These are phyloP conservation scores for Phyllotis vaccarum DNA, from an alignment of 2,797 vertebrate genomes.

Conservation along the genomic window DNA sequence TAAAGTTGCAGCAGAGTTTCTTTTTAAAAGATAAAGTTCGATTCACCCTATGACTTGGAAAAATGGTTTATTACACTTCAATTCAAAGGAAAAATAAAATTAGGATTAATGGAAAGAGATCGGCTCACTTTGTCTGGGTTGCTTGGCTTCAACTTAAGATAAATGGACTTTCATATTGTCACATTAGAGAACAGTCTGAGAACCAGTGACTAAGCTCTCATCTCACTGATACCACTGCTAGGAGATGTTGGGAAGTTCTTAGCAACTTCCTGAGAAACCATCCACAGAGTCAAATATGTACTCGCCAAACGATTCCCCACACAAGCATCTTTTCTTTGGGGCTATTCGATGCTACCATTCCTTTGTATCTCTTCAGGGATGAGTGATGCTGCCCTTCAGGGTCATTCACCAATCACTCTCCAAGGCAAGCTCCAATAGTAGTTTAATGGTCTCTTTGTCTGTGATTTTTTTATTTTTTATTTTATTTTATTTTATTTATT, in stretches of 20 bases:
- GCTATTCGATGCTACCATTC: not conserved
- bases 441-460: too few relatives aligned
- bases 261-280: conserved; percentile 14
- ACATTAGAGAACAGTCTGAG: not conserved
- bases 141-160: not conserved
- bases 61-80: conserved; percentile 42
- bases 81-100: conserved; percentile 60
- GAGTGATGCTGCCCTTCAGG: not conserved
- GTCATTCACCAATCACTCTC: not conserved
- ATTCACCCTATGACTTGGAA: conserved; percentile 64
- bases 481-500: too few relatives aligned
- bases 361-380: not conserved
- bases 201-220: not conserved
- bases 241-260: conserved; percentile 49
- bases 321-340: not conserved
- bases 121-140: not conserved
- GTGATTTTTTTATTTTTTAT: too few relatives aligned
- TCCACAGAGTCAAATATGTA: not conserved
- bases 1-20: conserved; percentile 60
- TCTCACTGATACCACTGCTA: not conserved
- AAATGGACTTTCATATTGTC: not conserved
- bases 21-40: conserved; percentile 48
- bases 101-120: not conserved
- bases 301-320: not conserved
- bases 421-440: too few relatives aligned